Evolutionary conservation across 2,888 invertebrate species (phyloP).

Genomic region (Xestobium rufovillosum): DNA sequence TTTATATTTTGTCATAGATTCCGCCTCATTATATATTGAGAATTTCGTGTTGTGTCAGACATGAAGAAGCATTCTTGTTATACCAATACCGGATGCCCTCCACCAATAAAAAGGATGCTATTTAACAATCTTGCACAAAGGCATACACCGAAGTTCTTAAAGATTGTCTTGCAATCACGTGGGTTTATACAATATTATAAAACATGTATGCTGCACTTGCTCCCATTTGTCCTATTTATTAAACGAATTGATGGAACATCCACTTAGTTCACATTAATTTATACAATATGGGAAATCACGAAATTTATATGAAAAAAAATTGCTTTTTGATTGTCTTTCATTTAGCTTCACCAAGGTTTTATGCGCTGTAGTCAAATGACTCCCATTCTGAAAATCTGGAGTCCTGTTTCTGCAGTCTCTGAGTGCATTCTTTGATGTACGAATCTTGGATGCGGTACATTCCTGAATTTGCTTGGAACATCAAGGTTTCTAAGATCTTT

Average conservation of each 20-base stretch:
- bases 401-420: slow-evolving; percentile 80
- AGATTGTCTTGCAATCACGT: slow-evolving; percentile 37
- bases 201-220: no score
- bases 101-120: slow-evolving; percentile 7
- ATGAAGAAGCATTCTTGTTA: slow-evolving; percentile 1
- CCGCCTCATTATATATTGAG: no score
- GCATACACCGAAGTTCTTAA: slow-evolving; percentile 28
- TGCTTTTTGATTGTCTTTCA: slow-evolving; percentile 3
- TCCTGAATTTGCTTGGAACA: slow-evolving; percentile 89
- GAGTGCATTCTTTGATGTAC: slow-evolving; percentile 80
- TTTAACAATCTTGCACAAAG: slow-evolving; percentile 29
- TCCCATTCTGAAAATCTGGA: slow-evolving; percentile 77
- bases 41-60: not conserved
- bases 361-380: slow-evolving; percentile 61
- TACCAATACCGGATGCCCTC: no score
- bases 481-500: slow-evolving; percentile 81
- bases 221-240: not conserved
- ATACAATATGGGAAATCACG: no score
- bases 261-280: no score
- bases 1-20: no score
- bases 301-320: no score
- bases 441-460: slow-evolving; percentile 88
- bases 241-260: no score
- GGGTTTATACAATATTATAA: slow-evolving; percentile 11
- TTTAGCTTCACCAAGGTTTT: slow-evolving; percentile 22